Evolutionary conservation across 2,888 invertebrate species (phyloP), one percentile per base, ranked within the genome.

Genomic region (Lacanobia oleracea): DNA sequence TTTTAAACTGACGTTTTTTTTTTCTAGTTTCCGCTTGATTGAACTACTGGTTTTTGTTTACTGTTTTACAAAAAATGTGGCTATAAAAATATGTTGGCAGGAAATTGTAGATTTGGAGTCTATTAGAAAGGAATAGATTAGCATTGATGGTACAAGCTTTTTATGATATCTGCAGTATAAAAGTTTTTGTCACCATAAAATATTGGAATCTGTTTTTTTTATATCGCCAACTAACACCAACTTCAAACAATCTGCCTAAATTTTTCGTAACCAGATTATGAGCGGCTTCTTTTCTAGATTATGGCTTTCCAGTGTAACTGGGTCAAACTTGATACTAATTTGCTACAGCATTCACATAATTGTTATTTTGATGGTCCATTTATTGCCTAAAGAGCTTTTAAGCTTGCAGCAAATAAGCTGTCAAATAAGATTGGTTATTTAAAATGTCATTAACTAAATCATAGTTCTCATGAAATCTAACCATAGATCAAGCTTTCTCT

Each of bases 31-130:
- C 83, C 77, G 76, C 71, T 73, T 68, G 77, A 86, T 81, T 75
- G 68, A 43, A 79, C 87, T 87, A 87, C 87, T 83, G 87, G 85
- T 75, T 86, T 86, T 86, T 82, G 77, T 87, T 78, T 72, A 68
- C 63, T 60, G 64, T 66, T 60, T 51, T 0, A 16, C 2, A 69
- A 80, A 79, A 77, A 72, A 68, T n/a, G 18, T 45, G 2, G 48
- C 9, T 53, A 33, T 45, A 51, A 48, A 40, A 65, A 67, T 75
- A 64, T 66, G 16, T 53, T 57, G 23, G 56, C 69, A 69, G 77
- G 77, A 81, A 67, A 61, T 69, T 1, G 53, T 67, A 77, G 48
- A 37, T 73, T 77, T 67, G 16, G 18, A 37, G 40, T 56, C 5
- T n/a, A 61, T 56, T 69, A 18, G 4, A 51, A 50, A 56, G 8